Conservation (phyloP, 2,888 invertebrate species). For the Kuschelorhynchus macadamiae region DNA sequence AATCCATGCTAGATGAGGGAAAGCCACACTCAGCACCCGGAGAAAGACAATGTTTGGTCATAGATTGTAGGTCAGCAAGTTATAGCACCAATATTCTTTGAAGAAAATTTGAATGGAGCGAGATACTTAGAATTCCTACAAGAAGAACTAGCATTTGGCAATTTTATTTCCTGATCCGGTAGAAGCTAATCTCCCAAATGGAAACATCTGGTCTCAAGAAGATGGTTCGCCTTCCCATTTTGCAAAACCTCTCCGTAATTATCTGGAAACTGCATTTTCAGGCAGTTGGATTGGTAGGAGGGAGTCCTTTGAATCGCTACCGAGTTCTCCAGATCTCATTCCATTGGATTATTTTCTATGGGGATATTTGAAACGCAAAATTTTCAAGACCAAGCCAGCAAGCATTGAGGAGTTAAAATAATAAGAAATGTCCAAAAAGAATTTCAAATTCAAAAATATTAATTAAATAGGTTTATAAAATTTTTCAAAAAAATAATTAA, state of each 20-base stretch:
- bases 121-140: constrained; percentile 1
- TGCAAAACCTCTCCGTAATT: too few relatives aligned
- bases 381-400: too few relatives aligned
- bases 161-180: not conserved
- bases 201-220: constrained; percentile 8
- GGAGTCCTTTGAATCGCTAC: constrained; percentile 1
- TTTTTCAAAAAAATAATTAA: too few relatives aligned
- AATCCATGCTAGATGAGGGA: too few relatives aligned
- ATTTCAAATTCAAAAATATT: not conserved
- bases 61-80: too few relatives aligned
- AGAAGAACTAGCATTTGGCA: not conserved
- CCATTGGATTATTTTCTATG: constrained; percentile 12
- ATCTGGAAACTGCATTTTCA: not conserved
- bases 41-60: too few relatives aligned
- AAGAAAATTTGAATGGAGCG: too few relatives aligned
- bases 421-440: constrained; percentile 1
- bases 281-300: constrained; percentile 12
- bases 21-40: too few relatives aligned
- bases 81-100: too few relatives aligned
- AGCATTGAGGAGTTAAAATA: not conserved
- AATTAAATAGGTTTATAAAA: too few relatives aligned
- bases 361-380: not conserved
- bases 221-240: not conserved
- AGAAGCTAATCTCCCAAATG: not conserved
- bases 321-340: constrained; percentile 2